A percentile compares a stretch with the other conserved stretches of the same genome.
phyloP scores from a whole-genome alignment of 2,888 invertebrate genomes.

The Sthenelais limicola region DNA sequence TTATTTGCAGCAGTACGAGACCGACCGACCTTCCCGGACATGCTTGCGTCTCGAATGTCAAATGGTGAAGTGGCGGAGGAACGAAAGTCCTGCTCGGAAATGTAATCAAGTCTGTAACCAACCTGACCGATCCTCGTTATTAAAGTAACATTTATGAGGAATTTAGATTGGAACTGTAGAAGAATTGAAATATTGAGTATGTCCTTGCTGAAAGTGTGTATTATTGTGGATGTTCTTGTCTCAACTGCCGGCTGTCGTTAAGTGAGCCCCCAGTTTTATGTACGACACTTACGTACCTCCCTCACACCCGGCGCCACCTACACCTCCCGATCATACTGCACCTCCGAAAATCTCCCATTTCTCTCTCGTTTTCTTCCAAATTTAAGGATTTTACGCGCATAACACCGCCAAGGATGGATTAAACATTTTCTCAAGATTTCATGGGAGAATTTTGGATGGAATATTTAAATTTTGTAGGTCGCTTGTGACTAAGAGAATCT shows the following conservation, averaged over 20 bases:
- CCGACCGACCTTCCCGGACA: conserved; percentile 71
- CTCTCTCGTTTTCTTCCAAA: neutral
- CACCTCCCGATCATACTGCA: too few species aligned
- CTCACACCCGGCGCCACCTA: conserved; percentile 58
- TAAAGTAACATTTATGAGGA: too few species aligned
- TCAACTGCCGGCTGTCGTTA: conserved; percentile 22
- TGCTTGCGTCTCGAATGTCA: conserved; percentile 54
- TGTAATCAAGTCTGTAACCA: too few species aligned
- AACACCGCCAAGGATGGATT: too few species aligned
- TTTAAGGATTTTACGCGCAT: neutral
- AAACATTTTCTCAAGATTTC: too few species aligned
- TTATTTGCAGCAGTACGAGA: conserved; percentile 70
- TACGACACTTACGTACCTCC: conserved; percentile 20
- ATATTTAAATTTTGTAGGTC: conserved; percentile 27
- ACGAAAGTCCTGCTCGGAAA: conserved; percentile 14
- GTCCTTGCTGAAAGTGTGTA: too few species aligned
- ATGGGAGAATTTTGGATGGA: conserved; percentile 48
- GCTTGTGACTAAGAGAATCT: neutral
- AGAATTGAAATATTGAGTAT: too few species aligned
- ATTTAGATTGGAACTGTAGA: too few species aligned
- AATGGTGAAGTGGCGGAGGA: conserved; percentile 37
- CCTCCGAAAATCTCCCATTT: neutral
- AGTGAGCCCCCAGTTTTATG: conserved; percentile 4
- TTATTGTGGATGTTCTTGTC: too few species aligned
- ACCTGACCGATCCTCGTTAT: too few species aligned